phyloP scores from a whole-genome alignment of 1,140 invertebrate species.

The Sycophila sp. region DNA sequence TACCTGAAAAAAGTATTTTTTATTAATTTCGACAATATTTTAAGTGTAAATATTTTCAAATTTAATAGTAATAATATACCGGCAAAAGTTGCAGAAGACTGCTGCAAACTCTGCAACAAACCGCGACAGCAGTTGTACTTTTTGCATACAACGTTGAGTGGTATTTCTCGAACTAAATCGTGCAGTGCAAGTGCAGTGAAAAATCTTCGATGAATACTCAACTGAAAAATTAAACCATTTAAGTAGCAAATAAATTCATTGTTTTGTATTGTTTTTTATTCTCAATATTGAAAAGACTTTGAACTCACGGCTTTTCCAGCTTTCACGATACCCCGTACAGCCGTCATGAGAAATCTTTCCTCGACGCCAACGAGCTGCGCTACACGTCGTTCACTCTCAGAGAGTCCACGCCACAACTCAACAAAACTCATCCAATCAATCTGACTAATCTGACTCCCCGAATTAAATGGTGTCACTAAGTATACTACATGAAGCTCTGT shows the following conservation, averaged over 20 bases:
- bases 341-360: constrained; percentile 87
- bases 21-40: constrained; percentile 27
- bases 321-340: constrained; percentile 76
- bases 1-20: constrained; percentile 69
- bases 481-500: constrained; percentile 96
- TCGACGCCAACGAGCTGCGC: constrained; percentile 91
- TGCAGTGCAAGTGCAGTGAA: constrained; percentile 91
- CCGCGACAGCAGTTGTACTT: constrained; percentile 91
- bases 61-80: constrained; percentile 69
- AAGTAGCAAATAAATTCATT: too few relatives aligned
- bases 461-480: constrained; percentile 88
- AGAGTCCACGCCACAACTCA: constrained; percentile 84
- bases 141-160: constrained; percentile 78
- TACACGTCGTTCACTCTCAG: constrained; percentile 83
- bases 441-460: constrained; percentile 78
- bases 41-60: constrained; percentile 5
- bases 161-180: constrained; percentile 92
- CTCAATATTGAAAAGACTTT: neutral
- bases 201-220: constrained; percentile 76
- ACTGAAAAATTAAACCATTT: too few relatives aligned
- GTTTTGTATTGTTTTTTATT: too few relatives aligned
- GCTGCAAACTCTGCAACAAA: constrained; percentile 91
- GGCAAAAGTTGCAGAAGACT: constrained; percentile 95
- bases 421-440: constrained; percentile 92
- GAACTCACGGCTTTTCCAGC: constrained; percentile 65